Evolutionary conservation across 2,797 vertebrate genomes (phyloP), one percentile per base, ranked within the genome.

Genomic region (Microhierax caerulescens): DNA sequence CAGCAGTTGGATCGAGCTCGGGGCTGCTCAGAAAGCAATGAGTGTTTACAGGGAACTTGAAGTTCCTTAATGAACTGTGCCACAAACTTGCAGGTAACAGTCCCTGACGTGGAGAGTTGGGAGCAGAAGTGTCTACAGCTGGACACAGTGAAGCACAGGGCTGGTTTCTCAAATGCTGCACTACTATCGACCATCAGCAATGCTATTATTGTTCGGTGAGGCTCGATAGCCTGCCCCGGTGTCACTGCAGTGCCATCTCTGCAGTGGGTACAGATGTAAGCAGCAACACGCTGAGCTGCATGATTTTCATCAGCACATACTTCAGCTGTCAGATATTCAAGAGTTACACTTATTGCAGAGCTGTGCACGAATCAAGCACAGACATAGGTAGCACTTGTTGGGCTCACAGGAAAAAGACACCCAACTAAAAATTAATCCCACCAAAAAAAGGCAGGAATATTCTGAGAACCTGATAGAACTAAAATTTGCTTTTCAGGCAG

Each of bases 61-160:
- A 78, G 39, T 81, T 88, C 57, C 34, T 68, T 72, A n/a, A 48
- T 39, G 14, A 59, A 34, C 34, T 41, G 1, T 90, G 41, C 19
- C 41, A 48, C 39, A 27, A 17, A 47, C 30, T 61, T 57, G 53
- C n/a, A 77, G 82, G 63, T 87, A 48, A 25, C 20, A 19, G 15
- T 45, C 53, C n/a, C 54, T 67, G 68, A 13, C 0, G 0, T 21
- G 65, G 30, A 47, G 51, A 27, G 23, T 11, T 0, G 1, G 54
- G 80, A 72, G 32, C 14, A 69, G 73, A 48, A 37, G 32, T 45
- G 32, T 36, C 65, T 23, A 16, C 13, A 73, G 56, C 43, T 43
- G 10, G 60, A 22, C 22, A 15, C 23, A 19, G 47, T 1, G 16
- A 61, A 82, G 43, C 11, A 7, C 23, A n/a, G 60, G 53, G 61